A percentile compares a stretch with the other conserved stretches of the same genome.
Evolutionary conservation across 2,113 vertebrate species (phyloP).

Genomic region (Crotalus tigris): DNA sequence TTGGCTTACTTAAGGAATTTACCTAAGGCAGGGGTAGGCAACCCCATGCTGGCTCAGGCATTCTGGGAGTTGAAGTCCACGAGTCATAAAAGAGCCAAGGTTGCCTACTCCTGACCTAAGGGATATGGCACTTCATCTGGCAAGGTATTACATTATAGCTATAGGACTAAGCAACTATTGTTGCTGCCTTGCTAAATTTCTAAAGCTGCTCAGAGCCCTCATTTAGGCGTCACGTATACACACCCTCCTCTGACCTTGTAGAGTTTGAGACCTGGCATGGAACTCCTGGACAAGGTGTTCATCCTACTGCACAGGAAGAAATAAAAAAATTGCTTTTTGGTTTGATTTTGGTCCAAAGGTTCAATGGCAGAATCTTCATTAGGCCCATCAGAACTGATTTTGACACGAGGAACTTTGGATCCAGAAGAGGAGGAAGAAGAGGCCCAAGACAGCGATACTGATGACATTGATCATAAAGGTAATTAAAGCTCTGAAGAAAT

Average conservation of each 20-base stretch:
- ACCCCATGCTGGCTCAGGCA: no score
- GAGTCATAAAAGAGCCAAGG: no score
- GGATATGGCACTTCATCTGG: background rate
- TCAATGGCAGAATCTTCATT: constrained; percentile 42
- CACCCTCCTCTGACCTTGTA: background rate
- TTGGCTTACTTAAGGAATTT: background rate
- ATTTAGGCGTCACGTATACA: background rate
- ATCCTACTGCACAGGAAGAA: background rate
- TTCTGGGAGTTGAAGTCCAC: no score
- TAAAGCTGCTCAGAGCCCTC: background rate
- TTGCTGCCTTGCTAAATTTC: background rate
- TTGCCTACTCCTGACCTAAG: background rate
- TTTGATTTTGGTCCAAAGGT: constrained; percentile 43
- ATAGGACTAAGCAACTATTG: background rate
- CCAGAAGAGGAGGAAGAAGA: constrained; percentile 76
- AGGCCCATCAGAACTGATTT: constrained; percentile 87
- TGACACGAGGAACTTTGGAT: constrained; percentile 81
- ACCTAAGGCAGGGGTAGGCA: background rate
- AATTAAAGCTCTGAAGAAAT: constrained; percentile 31
- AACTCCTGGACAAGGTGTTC: background rate
- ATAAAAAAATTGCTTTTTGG: background rate
- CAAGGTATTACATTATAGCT: background rate
- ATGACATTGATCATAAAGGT: constrained; percentile 93
- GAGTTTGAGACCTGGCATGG: background rate
- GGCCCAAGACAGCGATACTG: constrained; percentile 78